phyloP scores from a whole-genome alignment of 2,113 vertebrate species.

The Collichthys lucidus region DNA sequence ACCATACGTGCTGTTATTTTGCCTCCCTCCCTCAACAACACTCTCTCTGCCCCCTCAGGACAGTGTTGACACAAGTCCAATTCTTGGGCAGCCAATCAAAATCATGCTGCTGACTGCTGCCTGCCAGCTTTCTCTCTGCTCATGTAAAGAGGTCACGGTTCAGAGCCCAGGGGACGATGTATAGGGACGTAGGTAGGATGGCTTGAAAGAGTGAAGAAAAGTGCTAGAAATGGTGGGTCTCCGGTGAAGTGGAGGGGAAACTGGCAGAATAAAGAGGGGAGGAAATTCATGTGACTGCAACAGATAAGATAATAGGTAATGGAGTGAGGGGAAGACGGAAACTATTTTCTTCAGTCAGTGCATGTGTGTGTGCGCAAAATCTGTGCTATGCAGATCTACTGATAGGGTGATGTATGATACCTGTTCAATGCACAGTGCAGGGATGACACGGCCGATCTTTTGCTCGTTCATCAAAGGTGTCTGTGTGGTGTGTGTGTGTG shows the following conservation, averaged over 20 bases:
- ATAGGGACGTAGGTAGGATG: slow-evolving; percentile 12
- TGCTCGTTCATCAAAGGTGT: slow-evolving; percentile 64
- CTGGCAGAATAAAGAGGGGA: slow-evolving; percentile 29
- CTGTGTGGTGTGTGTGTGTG: neutral
- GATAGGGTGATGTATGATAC: slow-evolving; percentile 70
- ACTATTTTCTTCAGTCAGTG: slow-evolving; percentile 36
- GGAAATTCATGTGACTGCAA: slow-evolving; percentile 26
- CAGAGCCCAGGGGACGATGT: slow-evolving; percentile 32
- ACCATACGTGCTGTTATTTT: slow-evolving; percentile 8
- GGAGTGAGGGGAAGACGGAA: slow-evolving; percentile 1
- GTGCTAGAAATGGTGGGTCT: slow-evolving; percentile 25
- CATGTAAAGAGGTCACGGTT: slow-evolving; percentile 57
- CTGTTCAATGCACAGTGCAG: slow-evolving; percentile 51
- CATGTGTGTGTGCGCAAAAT: slow-evolving; percentile 15
- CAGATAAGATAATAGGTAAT: slow-evolving; percentile 50
- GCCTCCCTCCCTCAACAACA: neutral
- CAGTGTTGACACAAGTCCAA: slow-evolving; percentile 19
- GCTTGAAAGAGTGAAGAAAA: slow-evolving; percentile 11
- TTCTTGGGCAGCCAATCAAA: slow-evolving; percentile 50
- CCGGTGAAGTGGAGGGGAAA: slow-evolving; percentile 12
- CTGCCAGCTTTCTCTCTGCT: slow-evolving; percentile 21
- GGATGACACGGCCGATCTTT: slow-evolving; percentile 55
- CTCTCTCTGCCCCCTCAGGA: slow-evolving; percentile 20
- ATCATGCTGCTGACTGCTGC: slow-evolving; percentile 12
- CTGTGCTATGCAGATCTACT: slow-evolving; percentile 37